A percentile compares a stretch with the other conserved stretches of the same genome.
Conservation (phyloP, 2,113 vertebrate species). For the Neotoma lepida region DNA sequence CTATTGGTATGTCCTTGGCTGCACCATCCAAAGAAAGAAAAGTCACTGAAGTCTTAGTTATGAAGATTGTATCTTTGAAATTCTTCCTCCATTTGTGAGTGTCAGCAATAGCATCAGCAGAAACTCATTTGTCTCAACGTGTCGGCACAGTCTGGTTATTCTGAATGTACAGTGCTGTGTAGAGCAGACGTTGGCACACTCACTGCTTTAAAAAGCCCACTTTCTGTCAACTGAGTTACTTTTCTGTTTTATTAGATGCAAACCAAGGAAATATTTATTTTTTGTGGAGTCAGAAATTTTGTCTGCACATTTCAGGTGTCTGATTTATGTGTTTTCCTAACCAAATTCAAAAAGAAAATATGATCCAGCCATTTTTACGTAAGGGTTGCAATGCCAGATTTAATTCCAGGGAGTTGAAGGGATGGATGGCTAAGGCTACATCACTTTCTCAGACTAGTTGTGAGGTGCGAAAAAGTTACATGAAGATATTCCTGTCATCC, state of each 20-base stretch:
- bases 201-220: constrained; percentile 58
- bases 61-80: constrained; percentile 58
- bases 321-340: constrained; percentile 76
- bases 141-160: constrained; percentile 50
- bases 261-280: constrained; percentile 61
- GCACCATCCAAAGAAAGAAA: constrained; percentile 36
- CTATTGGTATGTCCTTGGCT: background rate
- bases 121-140: constrained; percentile 46
- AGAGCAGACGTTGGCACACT: constrained; percentile 39
- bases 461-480: background rate
- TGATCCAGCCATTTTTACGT: constrained; percentile 59
- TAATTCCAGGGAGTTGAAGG: constrained; percentile 63
- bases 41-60: constrained; percentile 38
- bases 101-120: background rate
- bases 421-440: background rate
- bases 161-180: constrained; percentile 54
- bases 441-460: constrained; percentile 30
- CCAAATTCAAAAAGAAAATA: constrained; percentile 72
- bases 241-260: constrained; percentile 75
- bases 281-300: constrained; percentile 65
- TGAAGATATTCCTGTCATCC: background rate
- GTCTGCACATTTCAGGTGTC: constrained; percentile 62
- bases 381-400: constrained; percentile 43
- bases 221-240: constrained; percentile 75
- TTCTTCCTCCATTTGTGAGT: constrained; percentile 52